Base-by-base conservation (phyloP, 2,888 invertebrate species). In the Isoperla grammatica region DNA sequence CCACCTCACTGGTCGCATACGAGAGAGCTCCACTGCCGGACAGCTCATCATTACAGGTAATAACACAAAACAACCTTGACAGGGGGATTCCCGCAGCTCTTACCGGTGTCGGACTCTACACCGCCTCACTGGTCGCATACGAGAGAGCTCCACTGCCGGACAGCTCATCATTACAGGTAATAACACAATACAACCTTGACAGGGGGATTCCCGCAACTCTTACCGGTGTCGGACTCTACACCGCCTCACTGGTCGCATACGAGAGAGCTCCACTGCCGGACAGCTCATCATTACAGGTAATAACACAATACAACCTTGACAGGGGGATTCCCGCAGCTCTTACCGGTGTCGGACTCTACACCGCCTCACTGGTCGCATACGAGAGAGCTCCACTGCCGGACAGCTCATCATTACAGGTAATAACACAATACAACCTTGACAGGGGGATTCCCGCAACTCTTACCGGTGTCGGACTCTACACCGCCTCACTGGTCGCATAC, bases 91-190 rank as follows among this genome's bases (percentile, higher is more conserved):
- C 12, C 70, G 69, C 60, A 67, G 69, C 13, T 68, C 68, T 56
- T 77, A 74, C 67, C 67, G 70, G 11, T 77, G 76, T 65, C 69
- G 71, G 20, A 74, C 75, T 1, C 67, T 71, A 35, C 75, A 75
- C 65, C 69, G 71, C 1, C 68, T 77, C 23, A 76, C 76, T 0
- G 72, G 72, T 0, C 72, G 71, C 37, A 71, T 71, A 12, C 71
- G 72, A 54, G 68, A 69, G 53, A 75, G 76, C 65, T 69, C 69
- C 23, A 73, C 73, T 3, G 65, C 65, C 5, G 72, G 71, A 37
- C 66, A 68, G 37, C 50, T 62, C 11, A 65, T 68, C 46, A 65
- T 71, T 22, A 68, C 69, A 42, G 71, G 71, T 71, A 63, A 29
- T 29, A 29, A 6, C 29, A 6, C n/a, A n/a, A n/a, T n/a, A n/a